Conservation (phyloP, 2,113 vertebrate genomes). For the Bubo scandiacus region DNA sequence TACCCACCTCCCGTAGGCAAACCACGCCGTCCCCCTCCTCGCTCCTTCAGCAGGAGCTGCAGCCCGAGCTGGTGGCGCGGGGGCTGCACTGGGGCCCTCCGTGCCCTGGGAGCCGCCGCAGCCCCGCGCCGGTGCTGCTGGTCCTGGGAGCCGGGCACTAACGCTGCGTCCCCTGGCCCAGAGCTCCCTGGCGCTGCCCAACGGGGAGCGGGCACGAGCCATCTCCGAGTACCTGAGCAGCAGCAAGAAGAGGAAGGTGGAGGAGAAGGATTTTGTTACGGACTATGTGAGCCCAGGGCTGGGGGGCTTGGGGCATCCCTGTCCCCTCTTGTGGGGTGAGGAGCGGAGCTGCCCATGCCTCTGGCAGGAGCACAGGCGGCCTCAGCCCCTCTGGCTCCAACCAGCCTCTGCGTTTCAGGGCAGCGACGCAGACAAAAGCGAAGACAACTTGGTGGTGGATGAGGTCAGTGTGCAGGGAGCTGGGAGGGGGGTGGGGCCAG, state of each 20-base stretch:
- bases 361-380: not conserved
- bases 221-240: constrained; percentile 90
- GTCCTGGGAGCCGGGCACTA: not conserved
- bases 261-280: constrained; percentile 89
- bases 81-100: not conserved
- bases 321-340: rapidly evolving
- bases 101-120: not conserved
- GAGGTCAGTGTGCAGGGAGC: constrained; percentile 53
- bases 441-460: constrained; percentile 93
- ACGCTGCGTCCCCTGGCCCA: not conserved
- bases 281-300: constrained; percentile 78
- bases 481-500: not conserved
- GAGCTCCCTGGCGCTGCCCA: constrained; percentile 65
- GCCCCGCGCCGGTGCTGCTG: not conserved
- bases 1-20: not conserved
- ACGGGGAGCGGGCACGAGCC: constrained; percentile 83
- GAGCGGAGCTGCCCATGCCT: not conserved
- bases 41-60: not conserved
- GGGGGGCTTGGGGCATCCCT: not conserved
- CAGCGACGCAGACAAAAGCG: constrained; percentile 91
- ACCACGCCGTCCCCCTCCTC: not conserved
- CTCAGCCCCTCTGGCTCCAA: not conserved
- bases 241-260: constrained; percentile 91
- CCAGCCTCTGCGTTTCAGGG: constrained; percentile 63
- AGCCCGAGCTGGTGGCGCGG: rapidly evolving